Evolutionary conservation across 2,797 vertebrate species (phyloP).

Genomic region (Sternotherus odoratus): DNA sequence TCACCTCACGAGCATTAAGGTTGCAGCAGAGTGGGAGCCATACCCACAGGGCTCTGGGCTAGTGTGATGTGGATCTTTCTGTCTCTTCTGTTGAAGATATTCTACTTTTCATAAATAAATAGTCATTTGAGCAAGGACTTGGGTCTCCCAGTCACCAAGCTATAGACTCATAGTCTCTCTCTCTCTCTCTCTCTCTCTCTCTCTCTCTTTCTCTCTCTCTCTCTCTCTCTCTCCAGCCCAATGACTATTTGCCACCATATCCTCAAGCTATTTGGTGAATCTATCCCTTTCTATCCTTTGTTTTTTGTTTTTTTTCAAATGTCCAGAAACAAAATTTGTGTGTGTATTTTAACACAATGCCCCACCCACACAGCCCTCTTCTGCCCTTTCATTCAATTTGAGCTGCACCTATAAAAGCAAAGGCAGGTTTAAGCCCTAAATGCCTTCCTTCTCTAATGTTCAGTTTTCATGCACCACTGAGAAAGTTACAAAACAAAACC

Average conservation of each 20-base stretch:
- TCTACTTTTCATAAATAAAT: background rate
- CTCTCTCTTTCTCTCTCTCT: background rate
- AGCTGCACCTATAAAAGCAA: background rate
- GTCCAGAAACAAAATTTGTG: background rate
- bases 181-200: background rate
- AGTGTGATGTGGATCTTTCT: background rate
- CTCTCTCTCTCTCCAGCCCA: background rate
- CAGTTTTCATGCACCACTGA: background rate
- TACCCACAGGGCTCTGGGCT: background rate
- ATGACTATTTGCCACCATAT: background rate
- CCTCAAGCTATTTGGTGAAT: background rate
- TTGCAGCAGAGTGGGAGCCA: background rate
- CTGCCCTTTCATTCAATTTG: background rate
- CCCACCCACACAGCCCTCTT: too few species aligned
- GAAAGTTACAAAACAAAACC: background rate
- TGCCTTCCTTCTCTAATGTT: background rate
- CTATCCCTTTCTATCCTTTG: background rate
- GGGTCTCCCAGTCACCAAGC: background rate
- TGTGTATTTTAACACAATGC: too few species aligned
- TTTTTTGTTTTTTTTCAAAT: background rate
- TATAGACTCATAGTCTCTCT: background rate
- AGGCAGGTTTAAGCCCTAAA: background rate
- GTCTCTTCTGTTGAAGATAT: background rate
- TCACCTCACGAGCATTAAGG: background rate
- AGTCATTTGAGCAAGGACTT: background rate